phyloP scores from a whole-genome alignment of 2,888 invertebrate species.

The Agriotes lineatus region DNA sequence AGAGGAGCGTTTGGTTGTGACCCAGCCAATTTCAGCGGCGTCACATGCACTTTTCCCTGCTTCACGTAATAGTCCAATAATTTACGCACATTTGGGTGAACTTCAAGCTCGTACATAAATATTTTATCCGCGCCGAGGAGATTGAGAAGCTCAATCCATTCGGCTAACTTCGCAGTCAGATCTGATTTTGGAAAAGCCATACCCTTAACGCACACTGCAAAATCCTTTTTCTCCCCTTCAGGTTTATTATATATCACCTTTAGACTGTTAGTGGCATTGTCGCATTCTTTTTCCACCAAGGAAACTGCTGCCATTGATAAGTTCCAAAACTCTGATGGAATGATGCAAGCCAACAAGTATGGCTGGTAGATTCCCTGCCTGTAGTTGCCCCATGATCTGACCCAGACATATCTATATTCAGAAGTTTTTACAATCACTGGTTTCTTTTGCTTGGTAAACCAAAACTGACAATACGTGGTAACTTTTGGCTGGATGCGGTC shows the following conservation, averaged over 20 bases:
- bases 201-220: slow-evolving; percentile 92
- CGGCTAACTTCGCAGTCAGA: slow-evolving; percentile 84
- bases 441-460: slow-evolving; percentile 82
- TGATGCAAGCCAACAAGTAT: slow-evolving; percentile 85
- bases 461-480: slow-evolving; percentile 83
- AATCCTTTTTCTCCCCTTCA: slow-evolving; percentile 73
- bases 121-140: slow-evolving; percentile 89
- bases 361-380: slow-evolving; percentile 87
- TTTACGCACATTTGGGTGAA: slow-evolving; percentile 89
- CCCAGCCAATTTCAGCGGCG: slow-evolving; percentile 84
- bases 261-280: slow-evolving; percentile 83
- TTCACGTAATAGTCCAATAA: slow-evolving; percentile 68
- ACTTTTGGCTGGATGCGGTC: slow-evolving; percentile 84
- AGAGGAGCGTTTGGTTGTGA: slow-evolving; percentile 87
- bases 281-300: slow-evolving; percentile 83
- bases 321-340: slow-evolving; percentile 77
- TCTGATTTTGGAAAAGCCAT: slow-evolving; percentile 90
- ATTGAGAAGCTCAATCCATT: slow-evolving; percentile 91
- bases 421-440: slow-evolving; percentile 81
- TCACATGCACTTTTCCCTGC: slow-evolving; percentile 73
- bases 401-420: slow-evolving; percentile 91
- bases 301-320: slow-evolving; percentile 82
- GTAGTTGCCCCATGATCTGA: slow-evolving; percentile 90
- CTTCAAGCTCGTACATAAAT: slow-evolving; percentile 86
- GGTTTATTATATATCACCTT: slow-evolving; percentile 82